Evolutionary conservation across 2,888 invertebrate species (phyloP), one percentile per base, ranked within the genome.

Genomic region (Drosophila rubida): DNA sequence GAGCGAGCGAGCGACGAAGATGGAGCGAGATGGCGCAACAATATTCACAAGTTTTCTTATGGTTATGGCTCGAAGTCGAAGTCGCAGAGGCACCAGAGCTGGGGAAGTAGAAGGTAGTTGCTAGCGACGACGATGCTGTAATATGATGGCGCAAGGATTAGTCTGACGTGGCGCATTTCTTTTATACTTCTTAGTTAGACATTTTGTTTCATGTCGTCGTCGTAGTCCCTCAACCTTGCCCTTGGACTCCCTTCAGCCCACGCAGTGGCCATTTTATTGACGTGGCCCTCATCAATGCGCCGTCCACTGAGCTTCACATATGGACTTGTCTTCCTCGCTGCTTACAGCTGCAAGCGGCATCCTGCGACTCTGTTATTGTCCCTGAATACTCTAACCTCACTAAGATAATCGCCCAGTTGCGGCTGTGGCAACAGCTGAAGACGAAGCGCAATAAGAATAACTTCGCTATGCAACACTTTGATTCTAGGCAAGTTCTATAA

Each of bases 101-200:
- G n/a, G n/a, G n/a, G 32, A 6, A 25, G 25, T 2, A 32, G n/a
- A 32, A 32, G 32, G 32, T 45, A 41, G 61, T 76, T 66, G 79
- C 61, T 59, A 14, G 54, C 4, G 30, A 57, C 65, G 65, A 67
- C 71, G 63, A 61, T 74, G 88, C 75, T 76, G 82, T 86, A 79
- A 84, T 81, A 87, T 88, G 83, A 87, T 78, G 88, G 88, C 84
- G 75, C 89, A 88, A 86, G 90, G 90, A 89, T 90, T 90, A 90
- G 86, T 90, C 79, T 88, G 82, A 84, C 81, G 82, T 80, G 87
- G 80, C 78, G 81, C 84, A 79, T 81, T 82, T 76, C 81, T 81
- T 82, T 77, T 69, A 55, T 69, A 73, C 77, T 80, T 80, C 66
- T 87, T 78, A 71, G 72, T 84, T 84, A 68, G 82, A 84, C 75